Evolutionary conservation across 2,888 invertebrate genomes (phyloP), one percentile per base, ranked within the genome.

Genomic region (Diplolepis rosae): DNA sequence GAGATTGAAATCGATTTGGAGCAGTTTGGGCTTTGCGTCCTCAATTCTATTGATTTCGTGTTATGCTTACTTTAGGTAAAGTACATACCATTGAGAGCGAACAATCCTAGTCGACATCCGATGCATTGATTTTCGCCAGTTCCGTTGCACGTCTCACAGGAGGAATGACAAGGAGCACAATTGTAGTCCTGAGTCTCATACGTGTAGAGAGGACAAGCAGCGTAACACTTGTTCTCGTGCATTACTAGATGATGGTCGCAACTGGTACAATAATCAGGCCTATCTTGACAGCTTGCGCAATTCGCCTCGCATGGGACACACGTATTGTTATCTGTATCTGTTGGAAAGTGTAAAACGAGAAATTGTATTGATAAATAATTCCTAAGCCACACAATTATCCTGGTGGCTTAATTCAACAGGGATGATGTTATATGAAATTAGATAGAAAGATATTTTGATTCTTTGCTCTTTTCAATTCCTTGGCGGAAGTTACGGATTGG

Each of bases 201-300:
- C 51, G 94, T 95, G 78, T 94, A 92, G 15, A 92, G 86, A 0
- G 96, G 96, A 89, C 97, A 97, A 0, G 95, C 93, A 5, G 96
- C 94, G 80, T 95, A 91, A 89, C 97, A 97, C 82, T 93, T 93
- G 82, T 94, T 94, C 77, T 94, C 93, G 85, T 94, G 93, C 83
- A 96, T 92, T 65, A 96, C 93, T 75, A 97, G 90, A 85, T 96
- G 95, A 88, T 96, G 96, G 83, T 96, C 96, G 87, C 97, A 97
- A 79, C 95, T 95, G 48, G 94, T 95, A 84, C 97, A 97, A 77
- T 93, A 92, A 81, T 95, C 94, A 4, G 95, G 94, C 76, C 94
- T 91, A 79, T 95, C 95, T 79, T 95, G 94, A 83, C 96, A 96
- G 72, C 95, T 95, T 28, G 94, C 94, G 85, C 97, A 96, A 85